Percentiles rank a stretch among this genome's conserved stretches.
Evolutionary conservation across 1,140 invertebrate genomes (phyloP).

Genomic region (Lucilia sericata): DNA sequence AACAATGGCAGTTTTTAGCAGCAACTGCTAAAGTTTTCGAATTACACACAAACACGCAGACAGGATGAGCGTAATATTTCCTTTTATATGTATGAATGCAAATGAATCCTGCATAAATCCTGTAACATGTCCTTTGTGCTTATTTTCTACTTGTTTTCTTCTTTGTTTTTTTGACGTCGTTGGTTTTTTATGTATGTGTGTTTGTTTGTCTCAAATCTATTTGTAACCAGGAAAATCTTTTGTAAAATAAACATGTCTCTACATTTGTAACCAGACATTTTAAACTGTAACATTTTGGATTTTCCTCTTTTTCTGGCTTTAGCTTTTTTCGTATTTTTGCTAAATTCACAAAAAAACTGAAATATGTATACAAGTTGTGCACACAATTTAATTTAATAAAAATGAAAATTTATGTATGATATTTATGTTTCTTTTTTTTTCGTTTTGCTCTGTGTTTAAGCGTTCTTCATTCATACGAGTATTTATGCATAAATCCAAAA

Average conservation of each 20-base stretch:
- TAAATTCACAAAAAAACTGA: neutral
- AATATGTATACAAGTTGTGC: neutral
- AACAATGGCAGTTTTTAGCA: no score
- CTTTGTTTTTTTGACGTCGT: neutral
- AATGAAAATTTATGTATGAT: constrained; percentile 17
- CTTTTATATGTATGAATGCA: constrained; percentile 16
- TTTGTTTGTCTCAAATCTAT: neutral
- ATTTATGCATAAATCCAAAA: no score
- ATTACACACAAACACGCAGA: no score
- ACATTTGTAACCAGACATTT: constrained; percentile 1
- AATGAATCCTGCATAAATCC: constrained; percentile 10
- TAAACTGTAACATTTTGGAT: neutral
- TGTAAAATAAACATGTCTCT: constrained; percentile 6
- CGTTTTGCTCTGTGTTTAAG: neutral
- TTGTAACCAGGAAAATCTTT: constrained; percentile 11
- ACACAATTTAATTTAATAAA: constrained; percentile 22
- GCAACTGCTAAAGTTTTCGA: no score
- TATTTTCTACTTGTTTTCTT: neutral
- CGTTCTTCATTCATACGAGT: neutral
- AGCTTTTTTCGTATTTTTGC: neutral
- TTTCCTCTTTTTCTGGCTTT: neutral
- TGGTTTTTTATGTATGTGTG: neutral
- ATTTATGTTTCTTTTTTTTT: neutral
- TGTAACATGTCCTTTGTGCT: constrained; percentile 2
- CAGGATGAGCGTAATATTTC: neutral